Evolutionary conservation across 2,797 vertebrate species (phyloP), one percentile per base, ranked within the genome.

Genomic region (Molossus alvarezi): DNA sequence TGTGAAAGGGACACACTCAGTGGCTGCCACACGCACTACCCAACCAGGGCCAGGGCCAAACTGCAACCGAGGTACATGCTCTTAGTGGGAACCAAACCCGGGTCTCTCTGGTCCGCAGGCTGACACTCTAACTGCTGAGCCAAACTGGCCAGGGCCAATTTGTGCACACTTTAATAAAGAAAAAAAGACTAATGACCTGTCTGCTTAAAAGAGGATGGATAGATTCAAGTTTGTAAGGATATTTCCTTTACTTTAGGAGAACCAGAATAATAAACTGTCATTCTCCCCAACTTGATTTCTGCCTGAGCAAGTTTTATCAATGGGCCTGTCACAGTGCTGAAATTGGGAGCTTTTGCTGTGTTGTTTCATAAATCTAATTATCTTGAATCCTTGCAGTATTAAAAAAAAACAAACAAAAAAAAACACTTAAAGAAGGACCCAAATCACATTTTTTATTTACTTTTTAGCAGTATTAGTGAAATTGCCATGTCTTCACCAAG

Each of bases 281-380:
- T 37, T 41, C 48, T 88, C 29, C 37, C 80, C 21, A 95, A 82
- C 21, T 27, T 45, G 5, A 1, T 21, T 96, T 97, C 96, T 90
- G 64, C 96, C 79, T 92, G 45, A 97, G 62, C 62, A 94, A 3
- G 29, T 97, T 97, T 97, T 98, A 95, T 97, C 91, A 97, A 85
- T 94, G 21, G 85, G 13, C 57, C 17, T 95, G 94, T 96, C 96
- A 76, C 64, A 64, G 76, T 53, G 21, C 71, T 83, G 94, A 96
- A 85, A 95, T 60, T 23, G 57, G 81, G 29, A 95, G 18, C 1
- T 88, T 9, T 83, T 90, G 15, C 58, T 77, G 72, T 89, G 10
- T 13, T 77, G 92, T 94, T 97, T 96, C 73, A 90, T 45, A 93
- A 94, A 95, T 88, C 90, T 89, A 75, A 71, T 65, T 86, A 71